Base-by-base conservation (phyloP, 2,888 invertebrate species). In the Heteromurus nitidus region DNA sequence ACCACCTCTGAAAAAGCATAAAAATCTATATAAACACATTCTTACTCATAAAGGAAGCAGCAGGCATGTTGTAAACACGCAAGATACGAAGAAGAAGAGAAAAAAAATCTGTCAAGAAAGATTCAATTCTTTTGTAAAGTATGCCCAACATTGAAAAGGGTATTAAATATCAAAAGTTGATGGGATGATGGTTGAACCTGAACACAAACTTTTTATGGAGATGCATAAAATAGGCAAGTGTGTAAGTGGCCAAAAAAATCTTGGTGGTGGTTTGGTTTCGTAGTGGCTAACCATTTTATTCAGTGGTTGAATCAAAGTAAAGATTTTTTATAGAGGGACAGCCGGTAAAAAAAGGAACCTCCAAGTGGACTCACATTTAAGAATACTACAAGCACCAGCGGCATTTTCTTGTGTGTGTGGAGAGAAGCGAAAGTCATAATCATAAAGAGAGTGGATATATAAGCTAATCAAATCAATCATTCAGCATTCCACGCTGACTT, bases 381-480 rank as follows among this genome's bases (percentile, higher is more conserved):
- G n/a, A n/a, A n/a, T n/a, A n/a, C n/a, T n/a, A n/a, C n/a, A n/a
- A n/a, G n/a, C n/a, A 28, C 58, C 5, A 62, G 62, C 62, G 62
- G 62, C 62, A n/a, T 55, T 3, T 13, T 36, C 13, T 9, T 16
- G n/a, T 7, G 16, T 18, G 30, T 0, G 58, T 13, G 30, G 50
- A 64, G 62, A 22, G 62, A 1, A 24, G 2, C 28, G 53, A 74
- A 47, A 73, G 73, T 74, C 74, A 65, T 74, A 74, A 74, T 64
- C 74, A 65, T 74, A 74, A 74, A 74, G 50, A 36, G 64, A 65
- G 53, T 53, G 36, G 53, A 65, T 44, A 70, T 58, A 70, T 47
- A 67, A 67, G 75, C 42, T 75, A 75, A 75, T 75, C 75, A 75
- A 75, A 75, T 75, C 75, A 75, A 75, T 75, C 75, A 75, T 58